phyloP scores from a whole-genome alignment of 2,888 invertebrate genomes.

The Xylota segnis region DNA sequence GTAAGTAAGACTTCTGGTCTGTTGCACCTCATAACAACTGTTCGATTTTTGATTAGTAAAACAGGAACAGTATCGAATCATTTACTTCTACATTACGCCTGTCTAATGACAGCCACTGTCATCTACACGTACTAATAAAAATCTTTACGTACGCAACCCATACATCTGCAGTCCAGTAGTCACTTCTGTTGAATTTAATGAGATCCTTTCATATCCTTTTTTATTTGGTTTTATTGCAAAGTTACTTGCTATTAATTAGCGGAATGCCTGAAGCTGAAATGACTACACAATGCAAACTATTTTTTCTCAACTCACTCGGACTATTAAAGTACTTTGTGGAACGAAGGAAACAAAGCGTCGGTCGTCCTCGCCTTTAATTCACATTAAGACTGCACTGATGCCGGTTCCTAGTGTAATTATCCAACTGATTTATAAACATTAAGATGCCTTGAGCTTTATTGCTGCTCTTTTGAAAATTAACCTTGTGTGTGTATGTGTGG shows the following conservation, averaged over 20 bases:
- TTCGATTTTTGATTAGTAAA: neutral
- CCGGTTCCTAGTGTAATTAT: constrained; percentile 22
- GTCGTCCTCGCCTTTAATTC: neutral
- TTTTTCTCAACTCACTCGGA: neutral
- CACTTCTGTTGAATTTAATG: neutral
- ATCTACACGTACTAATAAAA: neutral
- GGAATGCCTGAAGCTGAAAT: constrained; percentile 36
- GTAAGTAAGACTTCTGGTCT: too few species aligned
- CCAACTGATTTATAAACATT: constrained; percentile 48
- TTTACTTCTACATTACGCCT: neutral
- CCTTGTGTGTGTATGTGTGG: neutral
- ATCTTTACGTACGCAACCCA: neutral
- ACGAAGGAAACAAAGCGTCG: neutral
- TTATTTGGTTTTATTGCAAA: constrained; percentile 16
- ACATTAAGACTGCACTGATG: neutral
- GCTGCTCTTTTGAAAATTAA: constrained; percentile 17
- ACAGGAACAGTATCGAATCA: neutral
- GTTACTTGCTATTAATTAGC: constrained; percentile 54
- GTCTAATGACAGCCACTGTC: neutral
- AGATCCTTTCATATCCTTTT: constrained; percentile 37
- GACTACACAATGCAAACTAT: constrained; percentile 24
- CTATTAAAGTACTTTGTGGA: neutral
- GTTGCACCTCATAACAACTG: too few species aligned
- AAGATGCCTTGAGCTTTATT: constrained; percentile 39
- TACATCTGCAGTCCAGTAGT: neutral